phyloP scores from a whole-genome alignment of 2,888 invertebrate genomes.

The Mimachlamys varia region DNA sequence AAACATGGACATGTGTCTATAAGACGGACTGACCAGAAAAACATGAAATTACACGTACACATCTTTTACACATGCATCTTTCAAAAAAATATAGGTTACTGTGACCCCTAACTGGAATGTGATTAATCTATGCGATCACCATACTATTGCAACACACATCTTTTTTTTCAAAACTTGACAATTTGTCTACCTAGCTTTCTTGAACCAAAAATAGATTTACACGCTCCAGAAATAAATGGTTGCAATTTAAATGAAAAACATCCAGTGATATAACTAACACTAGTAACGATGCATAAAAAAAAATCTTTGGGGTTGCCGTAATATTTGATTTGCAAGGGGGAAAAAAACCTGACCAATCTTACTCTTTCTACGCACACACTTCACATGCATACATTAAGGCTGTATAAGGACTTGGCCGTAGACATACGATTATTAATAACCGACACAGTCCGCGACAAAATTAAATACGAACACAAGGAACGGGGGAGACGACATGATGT shows the following conservation, averaged over 20 bases:
- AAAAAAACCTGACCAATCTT: neutral
- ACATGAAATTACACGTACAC: neutral
- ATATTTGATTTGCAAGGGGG: slow-evolving; percentile 7
- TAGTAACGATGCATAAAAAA: neutral
- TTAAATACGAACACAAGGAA: slow-evolving; percentile 2
- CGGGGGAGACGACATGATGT: neutral
- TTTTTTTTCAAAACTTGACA: neutral
- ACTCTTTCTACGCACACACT: neutral
- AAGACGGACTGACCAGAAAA: slow-evolving; percentile 2
- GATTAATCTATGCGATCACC: neutral
- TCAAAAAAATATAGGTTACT: neutral
- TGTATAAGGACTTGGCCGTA: neutral
- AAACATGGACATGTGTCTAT: neutral
- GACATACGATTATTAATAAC: neutral
- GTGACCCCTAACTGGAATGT: neutral
- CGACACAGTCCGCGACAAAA: neutral
- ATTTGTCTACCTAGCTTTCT: neutral
- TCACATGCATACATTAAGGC: slow-evolving; percentile 1
- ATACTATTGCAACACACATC: neutral
- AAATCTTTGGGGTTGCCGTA: neutral
- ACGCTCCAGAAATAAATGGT: too few species aligned
- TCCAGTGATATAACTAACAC: neutral
- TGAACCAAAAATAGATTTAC: neutral
- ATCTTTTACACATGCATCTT: neutral
- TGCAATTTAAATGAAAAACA: neutral